Percentiles rank a stretch among this genome's conserved stretches.
phyloP scores from a whole-genome alignment of 2,797 vertebrate species.

The Holocentrus rufus region DNA sequence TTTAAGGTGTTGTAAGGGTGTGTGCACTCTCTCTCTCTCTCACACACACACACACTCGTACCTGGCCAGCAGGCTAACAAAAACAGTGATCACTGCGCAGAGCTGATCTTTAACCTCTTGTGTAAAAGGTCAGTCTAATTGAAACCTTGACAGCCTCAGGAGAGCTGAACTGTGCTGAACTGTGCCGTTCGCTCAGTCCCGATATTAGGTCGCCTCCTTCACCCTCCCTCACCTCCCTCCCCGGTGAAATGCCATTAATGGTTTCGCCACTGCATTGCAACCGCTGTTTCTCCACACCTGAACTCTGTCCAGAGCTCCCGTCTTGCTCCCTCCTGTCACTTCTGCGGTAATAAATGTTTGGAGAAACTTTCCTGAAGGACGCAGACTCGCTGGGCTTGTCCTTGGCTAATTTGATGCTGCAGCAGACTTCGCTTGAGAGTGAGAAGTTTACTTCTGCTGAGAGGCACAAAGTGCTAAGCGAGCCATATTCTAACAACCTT shows the following conservation, averaged over 20 bases:
- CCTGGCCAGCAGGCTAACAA: slow-evolving; percentile 25
- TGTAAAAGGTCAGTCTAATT: slow-evolving; percentile 63
- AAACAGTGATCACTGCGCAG: slow-evolving; percentile 28
- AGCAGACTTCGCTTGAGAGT: slow-evolving; percentile 36
- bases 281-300: slow-evolving; percentile 5
- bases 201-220: slow-evolving; percentile 42
- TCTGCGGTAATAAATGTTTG: slow-evolving; percentile 40
- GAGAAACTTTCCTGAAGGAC: slow-evolving; percentile 52
- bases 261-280: slow-evolving; percentile 50
- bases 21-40: not conserved
- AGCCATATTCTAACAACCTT: not conserved
- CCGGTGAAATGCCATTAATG: slow-evolving; percentile 50
- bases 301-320: slow-evolving; percentile 23
- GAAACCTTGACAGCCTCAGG: slow-evolving; percentile 56
- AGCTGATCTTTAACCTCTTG: slow-evolving; percentile 45
- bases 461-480: slow-evolving; percentile 33
- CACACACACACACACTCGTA: slow-evolving; percentile 2
- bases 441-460: slow-evolving; percentile 25
- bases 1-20: not conserved
- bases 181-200: slow-evolving; percentile 47
- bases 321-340: slow-evolving; percentile 35
- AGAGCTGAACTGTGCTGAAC: slow-evolving; percentile 55
- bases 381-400: slow-evolving; percentile 28
- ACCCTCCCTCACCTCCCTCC: slow-evolving; percentile 30
- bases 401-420: slow-evolving; percentile 14